Evolutionary conservation across 2,113 vertebrate genomes (phyloP), one percentile per base, ranked within the genome.

Genomic region (Lophius piscatorius): DNA sequence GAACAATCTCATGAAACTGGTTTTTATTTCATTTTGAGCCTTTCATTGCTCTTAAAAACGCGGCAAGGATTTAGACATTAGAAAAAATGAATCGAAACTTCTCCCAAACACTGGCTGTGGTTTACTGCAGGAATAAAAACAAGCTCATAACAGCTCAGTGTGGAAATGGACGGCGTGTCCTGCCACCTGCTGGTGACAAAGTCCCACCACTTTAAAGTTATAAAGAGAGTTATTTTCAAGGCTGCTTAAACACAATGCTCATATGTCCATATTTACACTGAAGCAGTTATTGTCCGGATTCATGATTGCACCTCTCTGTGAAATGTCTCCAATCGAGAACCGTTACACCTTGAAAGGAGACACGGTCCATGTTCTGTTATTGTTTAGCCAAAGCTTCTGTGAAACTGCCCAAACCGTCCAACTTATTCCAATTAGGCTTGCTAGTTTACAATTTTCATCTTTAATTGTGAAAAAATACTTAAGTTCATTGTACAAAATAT

Each of bases 171-270:
- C n/a, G 63, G 74, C 66, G 49, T 85, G 52, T 83, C 6, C 80
- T 87, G 90, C 87, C 90, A 86, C 81, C 91, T 90, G 72, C 80
- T 87, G 89, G 83, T 65, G 10, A 36, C 2, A 55, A 65, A 64
- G 3, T 42, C 0, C 33, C 29, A 5, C 17, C 3, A 18, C 14
- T 14, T 5, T 18, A 1, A 28, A 21, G n/a, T 33, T 46, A 16
- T 13, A 38, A 13, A 24, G n/a, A n/a, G n/a, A 26, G n/a, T 9
- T 16, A 16, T n/a, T 11, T 29, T 11, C n/a, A 41, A n/a, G 3
- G 40, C 20, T 38, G 7, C 16, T 14, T 18, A 14, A 28, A 38
- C 20, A n/a, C n/a, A n/a, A n/a, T n/a, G n/a, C n/a, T n/a, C n/a
- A n/a, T n/a, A n/a, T n/a, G n/a, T n/a, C n/a, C n/a, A n/a, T n/a